These are phyloP conservation scores for Megalurothrips usitatus DNA, from an alignment of 2,888 invertebrate genomes.

Conservation along the genomic window DNA sequence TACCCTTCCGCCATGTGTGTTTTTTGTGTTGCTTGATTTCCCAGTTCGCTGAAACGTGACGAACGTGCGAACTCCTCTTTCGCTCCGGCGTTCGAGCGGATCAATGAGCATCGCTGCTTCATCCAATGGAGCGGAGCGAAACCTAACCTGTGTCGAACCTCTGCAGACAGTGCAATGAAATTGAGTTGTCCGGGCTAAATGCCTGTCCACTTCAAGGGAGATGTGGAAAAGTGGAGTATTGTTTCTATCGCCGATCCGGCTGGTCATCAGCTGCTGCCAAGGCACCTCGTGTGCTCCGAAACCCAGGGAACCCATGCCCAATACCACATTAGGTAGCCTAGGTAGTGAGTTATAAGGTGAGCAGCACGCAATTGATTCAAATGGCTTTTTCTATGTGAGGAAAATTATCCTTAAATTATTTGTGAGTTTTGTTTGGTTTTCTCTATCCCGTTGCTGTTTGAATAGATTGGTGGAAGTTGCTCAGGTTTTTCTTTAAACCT, in stretches of 20 bases:
- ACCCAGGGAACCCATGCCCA: not conserved
- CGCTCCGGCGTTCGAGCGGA: constrained; percentile 25
- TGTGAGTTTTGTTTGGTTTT: not conserved
- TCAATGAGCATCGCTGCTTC: constrained; percentile 24
- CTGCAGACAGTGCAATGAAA: constrained; percentile 23
- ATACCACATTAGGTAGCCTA: constrained; percentile 16
- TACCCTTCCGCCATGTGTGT: constrained; percentile 21
- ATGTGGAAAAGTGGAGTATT: constrained; percentile 26
- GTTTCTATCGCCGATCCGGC: constrained; percentile 15
- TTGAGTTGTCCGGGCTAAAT: constrained; percentile 24
- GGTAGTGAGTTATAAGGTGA: constrained; percentile 16
- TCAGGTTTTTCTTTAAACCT: not conserved
- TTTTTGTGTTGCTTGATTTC: constrained; percentile 26
- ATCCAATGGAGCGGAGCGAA: constrained; percentile 21
- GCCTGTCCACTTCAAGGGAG: constrained; percentile 25
- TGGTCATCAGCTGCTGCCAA: constrained; percentile 25
- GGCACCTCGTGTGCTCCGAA: constrained; percentile 20
- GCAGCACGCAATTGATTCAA: constrained; percentile 20
- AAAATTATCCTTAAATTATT: not conserved
- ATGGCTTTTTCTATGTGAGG: not conserved
- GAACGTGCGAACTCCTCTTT: constrained; percentile 26
- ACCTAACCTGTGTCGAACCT: constrained; percentile 26
- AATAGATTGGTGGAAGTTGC: constrained; percentile 20
- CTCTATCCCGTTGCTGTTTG: not conserved
- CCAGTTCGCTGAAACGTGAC: constrained; percentile 25